Evolutionary conservation across 2,888 invertebrate species (phyloP).

Genomic region (Drosophila leonis): DNA sequence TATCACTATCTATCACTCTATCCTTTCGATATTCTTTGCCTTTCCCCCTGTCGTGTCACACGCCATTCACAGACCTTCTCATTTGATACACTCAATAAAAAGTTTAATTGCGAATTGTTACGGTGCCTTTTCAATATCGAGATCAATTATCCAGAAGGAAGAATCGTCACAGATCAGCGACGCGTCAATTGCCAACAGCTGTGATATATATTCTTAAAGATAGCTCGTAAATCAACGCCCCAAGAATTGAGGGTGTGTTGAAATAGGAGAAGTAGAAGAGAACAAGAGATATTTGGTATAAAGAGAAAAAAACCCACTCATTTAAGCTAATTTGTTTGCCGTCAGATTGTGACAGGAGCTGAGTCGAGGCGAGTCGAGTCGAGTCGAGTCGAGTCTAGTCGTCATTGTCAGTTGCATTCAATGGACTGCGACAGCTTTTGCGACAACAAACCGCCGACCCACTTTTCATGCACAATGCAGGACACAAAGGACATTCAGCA

Average conservation of each 20-base stretch:
- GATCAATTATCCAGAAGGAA: slow-evolving; percentile 27
- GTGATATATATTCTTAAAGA: slow-evolving; percentile 24
- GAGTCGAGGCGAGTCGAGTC: background rate
- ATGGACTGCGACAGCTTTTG: slow-evolving; percentile 63
- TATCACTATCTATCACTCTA: background rate
- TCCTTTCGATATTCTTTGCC: background rate
- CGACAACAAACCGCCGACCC: slow-evolving; percentile 74
- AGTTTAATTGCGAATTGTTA: slow-evolving; percentile 32
- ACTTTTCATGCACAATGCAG: slow-evolving; percentile 65
- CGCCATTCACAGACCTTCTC: background rate
- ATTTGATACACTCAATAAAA: slow-evolving; percentile 42
- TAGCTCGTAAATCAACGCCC: slow-evolving; percentile 37
- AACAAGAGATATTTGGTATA: slow-evolving; percentile 13
- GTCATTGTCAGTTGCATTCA: slow-evolving; percentile 61
- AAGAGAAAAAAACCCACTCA: slow-evolving; percentile 37
- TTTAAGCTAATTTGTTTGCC: slow-evolving; percentile 74
- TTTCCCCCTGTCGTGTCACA: background rate
- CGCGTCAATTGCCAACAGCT: slow-evolving; percentile 36
- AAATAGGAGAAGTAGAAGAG: slow-evolving; percentile 9
- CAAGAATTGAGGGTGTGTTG: slow-evolving; percentile 38
- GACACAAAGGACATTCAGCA: slow-evolving; percentile 26
- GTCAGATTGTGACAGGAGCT: slow-evolving; percentile 42
- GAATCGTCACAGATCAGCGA: slow-evolving; percentile 13
- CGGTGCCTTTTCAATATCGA: slow-evolving; percentile 16
- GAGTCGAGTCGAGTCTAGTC: slow-evolving; percentile 17